A percentile compares a stretch with the other conserved stretches of the same genome.
phyloP scores from a whole-genome alignment of 2,113 vertebrate genomes.

The Microtus montanus region DNA sequence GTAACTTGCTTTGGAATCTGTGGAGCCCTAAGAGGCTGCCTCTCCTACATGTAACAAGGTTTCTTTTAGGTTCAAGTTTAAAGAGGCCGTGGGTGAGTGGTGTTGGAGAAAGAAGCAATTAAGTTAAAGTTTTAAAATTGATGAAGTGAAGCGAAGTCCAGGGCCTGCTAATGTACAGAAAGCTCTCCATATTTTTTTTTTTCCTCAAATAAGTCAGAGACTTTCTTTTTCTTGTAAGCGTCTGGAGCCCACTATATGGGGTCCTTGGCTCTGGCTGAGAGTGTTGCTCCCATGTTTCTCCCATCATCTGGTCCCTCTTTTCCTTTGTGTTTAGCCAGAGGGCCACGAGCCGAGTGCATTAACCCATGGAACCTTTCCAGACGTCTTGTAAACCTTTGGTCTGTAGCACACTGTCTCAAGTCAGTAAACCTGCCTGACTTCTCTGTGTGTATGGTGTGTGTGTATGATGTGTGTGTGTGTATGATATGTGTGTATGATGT shows the following conservation, averaged over 20 bases:
- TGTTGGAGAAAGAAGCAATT: slow-evolving; percentile 57
- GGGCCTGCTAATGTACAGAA: not conserved
- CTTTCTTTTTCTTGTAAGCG: not conserved
- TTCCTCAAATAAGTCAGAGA: slow-evolving; percentile 18
- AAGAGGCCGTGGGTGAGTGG: slow-evolving; percentile 20
- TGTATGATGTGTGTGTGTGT: not conserved
- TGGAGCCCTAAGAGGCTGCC: not conserved
- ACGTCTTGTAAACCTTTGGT: not conserved
- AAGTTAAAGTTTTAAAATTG: slow-evolving; percentile 56
- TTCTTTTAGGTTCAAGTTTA: slow-evolving; percentile 58
- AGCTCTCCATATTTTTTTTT: slow-evolving; percentile 17
- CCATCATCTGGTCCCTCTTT: not conserved
- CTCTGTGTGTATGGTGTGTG: too few relatives aligned
- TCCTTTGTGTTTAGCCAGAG: not conserved
- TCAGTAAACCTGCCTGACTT: not conserved
- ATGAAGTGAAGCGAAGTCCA: slow-evolving; percentile 48
- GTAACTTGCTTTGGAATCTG: slow-evolving; percentile 56
- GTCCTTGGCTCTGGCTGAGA: not conserved
- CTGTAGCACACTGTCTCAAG: not conserved
- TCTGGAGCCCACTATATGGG: not conserved
- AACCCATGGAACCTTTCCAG: not conserved
- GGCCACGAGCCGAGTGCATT: not conserved
- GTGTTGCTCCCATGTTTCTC: not conserved
- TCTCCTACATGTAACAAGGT: not conserved
- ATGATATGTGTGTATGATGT: too few relatives aligned